A percentile compares a stretch with the other conserved stretches of the same genome.
Conservation (phyloP, 2,113 vertebrate genomes). For the Notothenia rossii region DNA sequence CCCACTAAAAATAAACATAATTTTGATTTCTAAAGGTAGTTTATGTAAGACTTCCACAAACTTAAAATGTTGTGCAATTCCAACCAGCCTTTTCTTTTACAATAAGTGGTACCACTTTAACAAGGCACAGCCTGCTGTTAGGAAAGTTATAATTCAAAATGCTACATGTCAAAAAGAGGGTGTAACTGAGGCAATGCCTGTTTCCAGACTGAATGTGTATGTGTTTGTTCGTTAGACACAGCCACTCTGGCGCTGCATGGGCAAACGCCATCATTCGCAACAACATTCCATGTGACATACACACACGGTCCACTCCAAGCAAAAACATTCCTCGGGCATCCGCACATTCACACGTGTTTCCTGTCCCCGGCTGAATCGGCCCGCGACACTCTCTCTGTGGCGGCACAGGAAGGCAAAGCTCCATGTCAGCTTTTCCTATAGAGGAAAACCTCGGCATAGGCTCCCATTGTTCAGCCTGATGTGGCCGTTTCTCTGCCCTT, state of each 20-base stretch:
- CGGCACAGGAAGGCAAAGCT: constrained; percentile 75
- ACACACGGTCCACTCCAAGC: constrained; percentile 38
- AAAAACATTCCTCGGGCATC: constrained; percentile 80
- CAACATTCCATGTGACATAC: constrained; percentile 71
- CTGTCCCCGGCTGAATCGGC: constrained; percentile 66
- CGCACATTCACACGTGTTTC: constrained; percentile 83
- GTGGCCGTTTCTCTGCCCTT: constrained; percentile 55
- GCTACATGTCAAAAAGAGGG: constrained; percentile 42
- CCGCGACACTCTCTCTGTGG: constrained; percentile 52
- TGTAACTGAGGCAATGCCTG: constrained; percentile 22
- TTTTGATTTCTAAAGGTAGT: neutral
- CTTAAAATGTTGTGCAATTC: neutral
- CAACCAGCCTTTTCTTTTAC: too few species aligned
- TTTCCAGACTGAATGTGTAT: constrained; percentile 24
- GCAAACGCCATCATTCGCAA: constrained; percentile 61
- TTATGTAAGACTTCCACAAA: constrained; percentile 20
- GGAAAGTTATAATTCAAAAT: constrained; percentile 31
- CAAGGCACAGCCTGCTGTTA: constrained; percentile 44
- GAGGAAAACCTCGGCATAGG: constrained; percentile 69
- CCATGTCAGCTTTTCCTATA: constrained; percentile 80
- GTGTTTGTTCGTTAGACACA: constrained; percentile 52
- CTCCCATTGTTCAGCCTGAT: constrained; percentile 76
- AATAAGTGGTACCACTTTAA: constrained; percentile 13
- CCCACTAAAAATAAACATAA: neutral
- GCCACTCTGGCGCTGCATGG: constrained; percentile 70